Percentiles rank a stretch among this genome's conserved stretches.
These are phyloP conservation scores for Salvelinus namaycush DNA, from an alignment of 2,113 vertebrate species.

Conservation along the genomic window DNA sequence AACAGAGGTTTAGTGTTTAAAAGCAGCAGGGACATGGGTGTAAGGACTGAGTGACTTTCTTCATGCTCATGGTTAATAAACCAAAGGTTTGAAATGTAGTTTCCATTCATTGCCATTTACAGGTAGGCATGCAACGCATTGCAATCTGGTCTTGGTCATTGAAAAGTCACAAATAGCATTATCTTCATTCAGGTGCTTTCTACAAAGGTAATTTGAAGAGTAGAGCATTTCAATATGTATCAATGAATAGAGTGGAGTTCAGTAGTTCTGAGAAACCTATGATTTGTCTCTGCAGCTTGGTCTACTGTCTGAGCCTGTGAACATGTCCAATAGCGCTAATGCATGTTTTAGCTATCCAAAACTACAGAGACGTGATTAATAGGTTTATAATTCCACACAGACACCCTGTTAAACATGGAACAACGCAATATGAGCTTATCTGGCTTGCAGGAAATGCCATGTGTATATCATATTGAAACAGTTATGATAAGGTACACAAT, in stretches of 20 bases:
- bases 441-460: neutral
- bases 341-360: neutral
- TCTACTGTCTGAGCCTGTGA: neutral
- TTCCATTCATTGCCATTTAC: conserved; percentile 41
- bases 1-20: conserved; percentile 40
- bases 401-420: neutral
- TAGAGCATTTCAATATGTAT: neutral
- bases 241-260: neutral
- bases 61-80: conserved; percentile 56
- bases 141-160: neutral
- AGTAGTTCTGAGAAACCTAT: neutral
- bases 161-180: conserved; percentile 1
- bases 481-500: neutral
- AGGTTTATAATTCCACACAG: neutral
- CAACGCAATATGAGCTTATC: neutral
- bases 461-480: neutral
- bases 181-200: neutral
- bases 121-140: neutral
- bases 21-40: conserved; percentile 45
- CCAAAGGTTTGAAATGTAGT: conserved; percentile 42
- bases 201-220: neutral
- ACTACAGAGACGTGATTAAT: neutral
- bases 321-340: neutral
- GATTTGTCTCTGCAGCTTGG: neutral
- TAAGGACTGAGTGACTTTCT: conserved; percentile 59